phyloP scores from a whole-genome alignment of 2,113 vertebrate species.

The Triplophysa tibetana region DNA sequence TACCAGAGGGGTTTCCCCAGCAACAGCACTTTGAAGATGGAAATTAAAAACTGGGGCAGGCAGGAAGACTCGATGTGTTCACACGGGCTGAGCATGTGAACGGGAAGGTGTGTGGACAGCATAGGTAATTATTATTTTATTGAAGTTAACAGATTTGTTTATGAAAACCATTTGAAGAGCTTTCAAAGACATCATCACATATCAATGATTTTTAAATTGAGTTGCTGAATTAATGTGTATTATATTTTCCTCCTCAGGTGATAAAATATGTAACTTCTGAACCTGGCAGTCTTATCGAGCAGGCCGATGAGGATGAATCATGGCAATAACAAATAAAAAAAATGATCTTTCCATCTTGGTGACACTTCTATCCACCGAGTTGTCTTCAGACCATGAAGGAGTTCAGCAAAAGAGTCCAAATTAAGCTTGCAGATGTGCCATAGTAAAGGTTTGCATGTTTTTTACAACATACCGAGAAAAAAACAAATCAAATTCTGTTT shows the following conservation, averaged over 20 bases:
- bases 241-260: not conserved
- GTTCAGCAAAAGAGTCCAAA: not conserved
- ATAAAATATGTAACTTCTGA: not conserved
- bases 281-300: not conserved
- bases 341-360: too few relatives aligned
- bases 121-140: not conserved
- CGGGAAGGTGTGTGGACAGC: not conserved
- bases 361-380: too few relatives aligned
- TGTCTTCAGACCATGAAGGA: too few relatives aligned
- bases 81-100: not conserved
- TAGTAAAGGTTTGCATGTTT: slow-evolving; percentile 7
- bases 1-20: slow-evolving; percentile 63
- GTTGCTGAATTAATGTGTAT: not conserved
- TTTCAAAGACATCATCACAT: not conserved
- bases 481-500: not conserved
- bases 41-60: slow-evolving; percentile 54
- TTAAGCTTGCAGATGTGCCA: not conserved
- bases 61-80: slow-evolving; percentile 14
- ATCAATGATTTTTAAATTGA: not conserved
- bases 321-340: not conserved
- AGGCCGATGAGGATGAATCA: not conserved
- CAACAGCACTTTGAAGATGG: slow-evolving; percentile 47
- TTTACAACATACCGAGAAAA: not conserved
- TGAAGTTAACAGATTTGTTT: not conserved
- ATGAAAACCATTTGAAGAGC: not conserved